Evolutionary conservation across 2,797 vertebrate genomes (phyloP), one percentile per base, ranked within the genome.

Genomic region (Lerista edwardsae): DNA sequence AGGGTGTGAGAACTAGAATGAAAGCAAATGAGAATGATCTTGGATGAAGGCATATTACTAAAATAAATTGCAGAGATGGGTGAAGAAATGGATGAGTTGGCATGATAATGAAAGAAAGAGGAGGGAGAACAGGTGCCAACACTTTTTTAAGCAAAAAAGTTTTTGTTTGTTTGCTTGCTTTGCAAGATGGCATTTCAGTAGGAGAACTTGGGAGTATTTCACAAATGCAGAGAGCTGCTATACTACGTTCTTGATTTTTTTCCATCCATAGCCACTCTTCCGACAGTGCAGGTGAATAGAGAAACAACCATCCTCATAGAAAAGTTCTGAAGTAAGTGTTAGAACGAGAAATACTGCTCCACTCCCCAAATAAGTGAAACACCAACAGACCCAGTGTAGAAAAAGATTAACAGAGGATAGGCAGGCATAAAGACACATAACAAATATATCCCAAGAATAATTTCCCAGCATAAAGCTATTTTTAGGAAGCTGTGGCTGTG

Each of bases 371-470:
- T 80, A 90, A 92, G 93, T 84, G 90, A 90, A 88, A 82, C 82
- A 87, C 77, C 69, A 71, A 87, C 10, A 67, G 90, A 67, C 44
- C 29, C 44, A 71, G 84, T 81, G 67, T 82, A 84, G 71, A 80
- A 72, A 88, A 0, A 36, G 39, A 82, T 83, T 87, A 91, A 90
- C 93, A 84, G 85, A 84, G 80, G 79, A 86, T 61, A 80, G 85
- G 84, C 92, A 91, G 89, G 90, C 90, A 90, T 76, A 92, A 92
- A 94, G 79, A 90, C 82, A 90, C 55, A 90, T 41, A 83, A 86
- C 36, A 92, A 87, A 90, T 87, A 87, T 71, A 86, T 91, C 92
- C 89, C 85, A 89, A 90, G 95, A 94, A 94, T 93, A 93, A 94
- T 95, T 95, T 95, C 91, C 92, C 91, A 87, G 93, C 87, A 91